These are phyloP conservation scores for Epinephelus coioides DNA, from an alignment of 2,797 vertebrate species.

Conservation along the genomic window DNA sequence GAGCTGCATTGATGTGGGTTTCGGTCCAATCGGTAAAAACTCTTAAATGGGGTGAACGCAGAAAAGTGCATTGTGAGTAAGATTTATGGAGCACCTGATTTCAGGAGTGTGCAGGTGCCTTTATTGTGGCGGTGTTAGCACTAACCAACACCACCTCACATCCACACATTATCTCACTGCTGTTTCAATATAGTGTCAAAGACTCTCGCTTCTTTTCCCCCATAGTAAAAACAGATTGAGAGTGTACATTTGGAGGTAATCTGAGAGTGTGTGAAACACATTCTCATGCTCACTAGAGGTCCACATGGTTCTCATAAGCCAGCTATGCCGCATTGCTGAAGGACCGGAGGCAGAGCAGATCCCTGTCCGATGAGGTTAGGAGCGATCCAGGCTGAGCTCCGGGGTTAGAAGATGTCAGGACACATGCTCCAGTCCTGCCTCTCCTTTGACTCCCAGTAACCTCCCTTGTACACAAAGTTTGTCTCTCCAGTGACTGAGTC, in stretches of 20 bases:
- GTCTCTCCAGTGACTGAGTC: constrained; percentile 92
- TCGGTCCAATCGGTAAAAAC: constrained; percentile 38
- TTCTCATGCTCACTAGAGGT: constrained; percentile 65
- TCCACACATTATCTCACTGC: constrained; percentile 42
- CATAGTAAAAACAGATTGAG: constrained; percentile 58
- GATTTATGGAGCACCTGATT: constrained; percentile 72
- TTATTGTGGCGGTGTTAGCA: constrained; percentile 48
- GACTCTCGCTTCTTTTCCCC: constrained; percentile 34
- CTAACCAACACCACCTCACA: constrained; percentile 39
- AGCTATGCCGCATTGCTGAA: constrained; percentile 40
- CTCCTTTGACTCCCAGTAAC: constrained; percentile 98
- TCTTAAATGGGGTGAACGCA: constrained; percentile 52
- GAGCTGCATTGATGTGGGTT: constrained; percentile 47
- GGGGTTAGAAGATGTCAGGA: constrained; percentile 94
- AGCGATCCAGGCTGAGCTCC: constrained; percentile 41
- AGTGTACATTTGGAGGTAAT: constrained; percentile 77
- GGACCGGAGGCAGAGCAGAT: constrained; percentile 55
- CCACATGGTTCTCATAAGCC: constrained; percentile 62
- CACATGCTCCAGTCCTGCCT: constrained; percentile 93
- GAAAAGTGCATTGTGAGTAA: constrained; percentile 76
- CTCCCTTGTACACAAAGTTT: constrained; percentile 94
- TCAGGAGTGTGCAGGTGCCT: constrained; percentile 67
- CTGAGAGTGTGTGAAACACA: constrained; percentile 63
- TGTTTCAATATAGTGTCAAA: constrained; percentile 49
- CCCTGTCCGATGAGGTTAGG: constrained; percentile 62